Evolutionary conservation across 2,113 vertebrate species (phyloP), one percentile per base, ranked within the genome.

Genomic region (Melanerpes formicivorus): DNA sequence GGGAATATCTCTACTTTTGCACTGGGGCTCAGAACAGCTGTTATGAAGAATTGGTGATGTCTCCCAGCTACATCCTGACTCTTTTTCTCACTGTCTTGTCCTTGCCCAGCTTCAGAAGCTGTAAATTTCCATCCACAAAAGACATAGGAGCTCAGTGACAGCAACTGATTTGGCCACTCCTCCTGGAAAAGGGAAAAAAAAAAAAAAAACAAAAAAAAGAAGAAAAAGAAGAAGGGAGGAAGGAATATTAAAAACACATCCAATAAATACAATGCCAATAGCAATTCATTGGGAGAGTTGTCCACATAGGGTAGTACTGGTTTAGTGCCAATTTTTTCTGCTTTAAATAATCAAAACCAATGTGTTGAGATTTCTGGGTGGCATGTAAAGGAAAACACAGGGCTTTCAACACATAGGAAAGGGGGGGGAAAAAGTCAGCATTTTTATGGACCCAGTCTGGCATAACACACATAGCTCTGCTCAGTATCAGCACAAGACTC

Each of bases 111-210:
- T 87, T 72, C 82, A 87, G 72, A 56, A 92, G 56, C 76, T 86
- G 75, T 83, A 88, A 75, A 95, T 92, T 94, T 93, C 84, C 82
- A 94, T 21, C 50, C 72, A 60, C 37, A 67, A 62, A 25, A 0
- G n/a, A 65, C 48, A 78, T 14, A 55, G 3, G 25, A 93, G 72
- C 69, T 80, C 48, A 89, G 50, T 58, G 44, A 92, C 26, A 75
- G 64, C 25, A 40, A 58, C 44, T 75, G 54, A 75, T 91, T 88
- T 93, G 82, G 66, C 40, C 44, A 65, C 37, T 84, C 50, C 18
- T 80, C 23, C 2, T 81, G 76, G 79, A 82, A 94, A 46, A 46
- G 18, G 46, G 18, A 48, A 46, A 46, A 46, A 18, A 16, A 46
- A 19, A 48, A 50, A 46, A 16, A 46, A 21, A 50, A 46, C 6